These are phyloP conservation scores for Mythimna pallens DNA, from an alignment of 2,888 invertebrate species.

Conservation along the genomic window DNA sequence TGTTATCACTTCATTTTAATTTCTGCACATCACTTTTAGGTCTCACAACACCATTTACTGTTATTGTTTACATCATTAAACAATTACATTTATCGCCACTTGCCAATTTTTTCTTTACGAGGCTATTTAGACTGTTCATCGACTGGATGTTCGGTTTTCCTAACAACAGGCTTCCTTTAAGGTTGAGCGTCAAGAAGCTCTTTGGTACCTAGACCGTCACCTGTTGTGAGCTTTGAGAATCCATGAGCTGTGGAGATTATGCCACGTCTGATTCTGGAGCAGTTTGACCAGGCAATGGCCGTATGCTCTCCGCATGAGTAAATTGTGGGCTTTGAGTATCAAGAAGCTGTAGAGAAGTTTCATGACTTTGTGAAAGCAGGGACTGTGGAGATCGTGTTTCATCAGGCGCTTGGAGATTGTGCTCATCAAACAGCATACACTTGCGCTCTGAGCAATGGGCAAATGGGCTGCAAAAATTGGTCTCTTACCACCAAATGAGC, in stretches of 20 bases:
- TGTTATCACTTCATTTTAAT: background rate
- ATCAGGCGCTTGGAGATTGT: background rate
- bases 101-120: background rate
- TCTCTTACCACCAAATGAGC: no score
- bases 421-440: background rate
- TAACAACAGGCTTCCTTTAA: background rate
- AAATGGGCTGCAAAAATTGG: background rate
- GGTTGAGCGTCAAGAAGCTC: background rate
- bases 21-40: slow-evolving; percentile 20
- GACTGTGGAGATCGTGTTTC: background rate
- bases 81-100: background rate
- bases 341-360: background rate
- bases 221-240: background rate
- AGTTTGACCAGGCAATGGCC: background rate
- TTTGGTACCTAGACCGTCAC: background rate
- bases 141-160: background rate
- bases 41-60: background rate
- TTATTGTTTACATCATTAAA: background rate
- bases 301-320: background rate
- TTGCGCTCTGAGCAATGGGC: no score
- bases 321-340: background rate
- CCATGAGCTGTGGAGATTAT: background rate
- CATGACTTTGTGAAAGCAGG: background rate
- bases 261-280: background rate
- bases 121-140: background rate